These are phyloP conservation scores for Ornithorhynchus anatinus DNA, from an alignment of 2,113 vertebrate species.

Conservation along the genomic window DNA sequence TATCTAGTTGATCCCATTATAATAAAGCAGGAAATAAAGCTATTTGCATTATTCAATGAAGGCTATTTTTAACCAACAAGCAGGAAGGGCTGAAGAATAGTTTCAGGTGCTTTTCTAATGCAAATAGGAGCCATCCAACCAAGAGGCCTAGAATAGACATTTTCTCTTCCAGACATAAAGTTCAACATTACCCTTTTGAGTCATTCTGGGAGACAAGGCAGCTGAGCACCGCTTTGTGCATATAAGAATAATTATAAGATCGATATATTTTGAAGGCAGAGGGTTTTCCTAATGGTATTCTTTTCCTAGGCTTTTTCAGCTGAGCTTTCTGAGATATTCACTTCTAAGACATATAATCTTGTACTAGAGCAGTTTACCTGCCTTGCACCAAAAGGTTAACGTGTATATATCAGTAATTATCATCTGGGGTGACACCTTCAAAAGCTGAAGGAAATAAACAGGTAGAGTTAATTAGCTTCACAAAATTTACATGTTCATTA, in stretches of 20 bases:
- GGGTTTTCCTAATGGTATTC: slow-evolving; percentile 6
- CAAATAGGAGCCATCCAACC: slow-evolving; percentile 24
- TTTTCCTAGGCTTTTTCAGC: slow-evolving; percentile 11
- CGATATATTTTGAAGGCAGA: slow-evolving; percentile 20
- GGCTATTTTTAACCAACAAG: slow-evolving; percentile 25
- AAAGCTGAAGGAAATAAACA: slow-evolving; percentile 29
- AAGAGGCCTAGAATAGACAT: slow-evolving; percentile 10
- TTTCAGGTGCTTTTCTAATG: slow-evolving; percentile 21
- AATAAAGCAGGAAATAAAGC: slow-evolving; percentile 10
- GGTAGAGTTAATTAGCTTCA: slow-evolving; percentile 14
- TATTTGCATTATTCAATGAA: slow-evolving; percentile 34
- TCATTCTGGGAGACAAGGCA: not conserved
- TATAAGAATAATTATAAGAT: not conserved
- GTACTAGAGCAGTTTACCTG: slow-evolving; percentile 7
- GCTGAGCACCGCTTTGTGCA: not conserved
- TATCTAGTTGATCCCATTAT: slow-evolving; percentile 41
- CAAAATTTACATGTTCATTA: slow-evolving; percentile 7
- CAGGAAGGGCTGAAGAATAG: not conserved
- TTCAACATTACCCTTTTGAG: slow-evolving; percentile 7
- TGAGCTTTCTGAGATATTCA: not conserved
- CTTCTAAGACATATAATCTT: slow-evolving; percentile 20
- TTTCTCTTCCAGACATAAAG: slow-evolving; percentile 13
- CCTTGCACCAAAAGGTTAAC: slow-evolving; percentile 26
- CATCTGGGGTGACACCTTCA: slow-evolving; percentile 11
- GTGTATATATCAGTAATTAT: slow-evolving; percentile 11